Evolutionary conservation across 23 tunicate species (phyloP).

Genomic region (Trididemnum nubilum): DNA sequence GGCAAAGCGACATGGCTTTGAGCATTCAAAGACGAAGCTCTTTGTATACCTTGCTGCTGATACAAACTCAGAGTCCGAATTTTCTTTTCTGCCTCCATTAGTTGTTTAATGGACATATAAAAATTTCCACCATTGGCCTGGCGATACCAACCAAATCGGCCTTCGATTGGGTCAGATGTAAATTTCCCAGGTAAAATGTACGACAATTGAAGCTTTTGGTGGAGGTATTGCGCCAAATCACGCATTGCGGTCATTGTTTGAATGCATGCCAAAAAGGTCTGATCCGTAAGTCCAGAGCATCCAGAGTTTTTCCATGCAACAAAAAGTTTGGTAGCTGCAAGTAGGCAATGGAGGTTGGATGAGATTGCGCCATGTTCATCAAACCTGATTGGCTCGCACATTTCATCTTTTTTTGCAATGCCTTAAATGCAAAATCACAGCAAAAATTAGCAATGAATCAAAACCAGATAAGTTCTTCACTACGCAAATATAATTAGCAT

Average conservation of each 20-base stretch:
- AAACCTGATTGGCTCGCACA: constrained; percentile 8
- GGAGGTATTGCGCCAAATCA: neutral
- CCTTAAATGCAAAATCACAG: too few species aligned
- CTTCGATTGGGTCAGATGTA: constrained; percentile 11
- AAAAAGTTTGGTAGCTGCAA: neutral
- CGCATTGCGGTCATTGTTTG: constrained; percentile 11
- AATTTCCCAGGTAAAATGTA: constrained; percentile 16
- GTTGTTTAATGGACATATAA: constrained; percentile 5
- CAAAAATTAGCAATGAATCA: too few species aligned
- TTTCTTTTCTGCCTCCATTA: constrained; percentile 3
- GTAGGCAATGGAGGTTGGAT: neutral
- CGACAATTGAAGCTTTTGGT: neutral
- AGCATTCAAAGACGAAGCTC: neutral
- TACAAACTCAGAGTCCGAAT: constrained; percentile 1
- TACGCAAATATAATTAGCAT: too few species aligned
- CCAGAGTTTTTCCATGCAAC: constrained; percentile 3
- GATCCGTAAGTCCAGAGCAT: constrained; percentile 8
- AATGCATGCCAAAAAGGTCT: constrained; percentile 18
- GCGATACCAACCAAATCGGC: constrained; percentile 19
- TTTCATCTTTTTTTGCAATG: constrained; percentile 1
- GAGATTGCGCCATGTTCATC: neutral
- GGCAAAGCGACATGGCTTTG: neutral
- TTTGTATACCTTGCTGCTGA: neutral
- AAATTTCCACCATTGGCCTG: constrained; percentile 20
- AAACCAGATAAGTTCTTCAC: too few species aligned